Evolutionary conservation across 2,113 vertebrate genomes (phyloP).

Genomic region (Nymphicus hollandicus): DNA sequence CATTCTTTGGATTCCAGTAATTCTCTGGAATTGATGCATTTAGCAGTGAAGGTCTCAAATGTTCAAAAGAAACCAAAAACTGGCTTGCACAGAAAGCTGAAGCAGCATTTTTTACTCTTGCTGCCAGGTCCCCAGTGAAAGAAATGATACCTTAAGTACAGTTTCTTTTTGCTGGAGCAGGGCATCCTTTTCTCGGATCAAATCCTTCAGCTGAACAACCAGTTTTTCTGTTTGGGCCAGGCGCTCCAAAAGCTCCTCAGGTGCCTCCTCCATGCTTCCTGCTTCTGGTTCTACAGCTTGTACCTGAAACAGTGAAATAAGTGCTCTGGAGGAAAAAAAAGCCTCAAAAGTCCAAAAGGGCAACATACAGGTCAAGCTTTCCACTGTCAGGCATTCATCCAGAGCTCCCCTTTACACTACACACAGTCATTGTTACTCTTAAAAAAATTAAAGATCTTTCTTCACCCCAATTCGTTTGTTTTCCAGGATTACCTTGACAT

Average conservation of each 20-base stretch:
- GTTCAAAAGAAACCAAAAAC: not conserved
- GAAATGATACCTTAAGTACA: conserved; percentile 76
- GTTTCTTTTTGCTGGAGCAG: conserved; percentile 80
- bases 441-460: not conserved
- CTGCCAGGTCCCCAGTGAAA: not conserved
- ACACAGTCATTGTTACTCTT: not conserved
- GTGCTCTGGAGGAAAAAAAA: not conserved
- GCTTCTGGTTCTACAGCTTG: conserved; percentile 61
- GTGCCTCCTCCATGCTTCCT: conserved; percentile 41
- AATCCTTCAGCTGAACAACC: conserved; percentile 86
- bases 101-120: not conserved
- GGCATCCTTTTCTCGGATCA: conserved; percentile 86
- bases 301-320: conserved; percentile 19
- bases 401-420: not conserved
- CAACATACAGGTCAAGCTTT: not conserved
- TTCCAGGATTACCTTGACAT: not conserved
- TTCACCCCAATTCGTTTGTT: not conserved
- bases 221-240: conserved; percentile 85
- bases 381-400: not conserved
- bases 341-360: not conserved
- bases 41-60: not conserved
- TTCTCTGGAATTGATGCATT: not conserved
- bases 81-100: not conserved
- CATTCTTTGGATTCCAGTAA: not conserved
- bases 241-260: conserved; percentile 80